Evolutionary conservation across 2,797 vertebrate genomes (phyloP), one percentile per base, ranked within the genome.

Genomic region (Knipowitschia caucasica): DNA sequence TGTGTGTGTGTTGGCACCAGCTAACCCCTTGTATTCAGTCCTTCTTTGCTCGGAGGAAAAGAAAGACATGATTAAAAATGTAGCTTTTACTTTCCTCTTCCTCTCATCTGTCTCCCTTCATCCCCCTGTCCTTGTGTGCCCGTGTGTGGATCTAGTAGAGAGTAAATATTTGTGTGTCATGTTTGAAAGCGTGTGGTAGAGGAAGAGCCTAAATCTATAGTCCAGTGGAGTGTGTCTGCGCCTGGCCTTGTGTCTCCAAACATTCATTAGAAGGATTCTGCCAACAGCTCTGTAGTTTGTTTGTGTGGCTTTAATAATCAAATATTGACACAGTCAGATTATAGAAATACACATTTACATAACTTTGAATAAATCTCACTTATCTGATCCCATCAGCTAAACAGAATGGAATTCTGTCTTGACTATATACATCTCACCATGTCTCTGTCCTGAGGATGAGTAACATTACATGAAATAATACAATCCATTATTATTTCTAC

Each of bases 1-100:
- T 91, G 91, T 94, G 90, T 94, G 90, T 93, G 92, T 76, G 75
- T 94, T 94, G 93, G 92, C 92, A 84, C 73, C 75, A 51, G 90
- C 91, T 92, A 65, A 88, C 88, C 90, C 91, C 92, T 92, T 92
- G 78, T 92, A 92, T 93, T 94, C 93, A 93, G 93, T 92, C 72
- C 92, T 92, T 91, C 67, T 92, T 92, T 94, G 92, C 93, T 93
- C 91, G 78, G 91, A 94, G 80, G 90, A 71, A 76, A 79, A 81
- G 80, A 75, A 94, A 80, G 92, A 92, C 91, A 89, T 87, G 87
- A 93, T 91, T 91, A 92, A 89, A 94, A 94, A 91, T 91, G 89
- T 91, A 92, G 91, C 91, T 91, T 85, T 75, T 75, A 20, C 38
- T 54, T 71, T 72, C 59, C 57, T 67, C 69, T 83, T 60, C 50